A percentile compares a stretch with the other conserved stretches of the same genome.
Evolutionary conservation across 2,888 invertebrate species (phyloP).

Genomic region (Nasonia oneida): DNA sequence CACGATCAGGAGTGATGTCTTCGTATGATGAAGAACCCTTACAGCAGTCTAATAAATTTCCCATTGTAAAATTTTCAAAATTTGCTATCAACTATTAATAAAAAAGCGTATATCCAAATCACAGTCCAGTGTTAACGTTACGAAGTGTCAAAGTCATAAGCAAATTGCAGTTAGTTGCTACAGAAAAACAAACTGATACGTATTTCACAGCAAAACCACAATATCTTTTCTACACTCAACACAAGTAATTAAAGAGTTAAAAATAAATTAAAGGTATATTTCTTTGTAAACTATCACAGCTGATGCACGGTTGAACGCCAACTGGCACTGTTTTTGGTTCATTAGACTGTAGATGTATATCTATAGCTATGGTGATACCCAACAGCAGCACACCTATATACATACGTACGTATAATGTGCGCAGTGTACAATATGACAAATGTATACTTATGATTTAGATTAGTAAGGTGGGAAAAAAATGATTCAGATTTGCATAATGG

Average conservation of each 20-base stretch:
- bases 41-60: conserved; percentile 81
- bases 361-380: not conserved
- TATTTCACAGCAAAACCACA: not conserved
- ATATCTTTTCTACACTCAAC: not conserved
- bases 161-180: not conserved
- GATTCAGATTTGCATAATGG: too few species aligned
- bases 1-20: conserved; percentile 82
- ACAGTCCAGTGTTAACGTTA: not conserved
- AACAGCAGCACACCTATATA: not conserved
- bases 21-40: conserved; percentile 81
- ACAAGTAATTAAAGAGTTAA: not conserved
- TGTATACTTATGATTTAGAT: not conserved
- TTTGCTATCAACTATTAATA: not conserved
- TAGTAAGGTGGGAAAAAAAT: not conserved
- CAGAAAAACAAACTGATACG: not conserved
- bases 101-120: not conserved
- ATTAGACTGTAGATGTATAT: not conserved
- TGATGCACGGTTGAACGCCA: conserved; percentile 1
- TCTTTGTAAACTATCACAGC: not conserved
- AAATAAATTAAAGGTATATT: not conserved
- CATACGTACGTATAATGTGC: not conserved
- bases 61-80: conserved; percentile 63
- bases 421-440: not conserved
- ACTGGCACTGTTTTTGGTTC: not conserved
- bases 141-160: not conserved